These are phyloP conservation scores for Cephalopachus bancanus DNA, from an alignment of 2,797 vertebrate species.

Conservation along the genomic window DNA sequence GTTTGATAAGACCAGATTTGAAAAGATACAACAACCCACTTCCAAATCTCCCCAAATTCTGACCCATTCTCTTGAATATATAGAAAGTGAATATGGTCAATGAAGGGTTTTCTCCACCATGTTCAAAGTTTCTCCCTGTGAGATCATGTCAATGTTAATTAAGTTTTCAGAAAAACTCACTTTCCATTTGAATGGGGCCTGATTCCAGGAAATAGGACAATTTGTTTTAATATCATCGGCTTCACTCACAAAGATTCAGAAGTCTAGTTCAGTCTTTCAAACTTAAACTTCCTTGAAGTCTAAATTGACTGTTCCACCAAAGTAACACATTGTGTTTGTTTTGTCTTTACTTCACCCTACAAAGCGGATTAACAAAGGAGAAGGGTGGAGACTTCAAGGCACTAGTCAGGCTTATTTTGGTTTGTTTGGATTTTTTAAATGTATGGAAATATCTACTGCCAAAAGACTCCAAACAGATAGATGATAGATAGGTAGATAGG, in stretches of 20 bases:
- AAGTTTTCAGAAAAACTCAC: conserved; percentile 7
- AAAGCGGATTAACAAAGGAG: neutral
- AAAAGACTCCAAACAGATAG: neutral
- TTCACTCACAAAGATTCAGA: neutral
- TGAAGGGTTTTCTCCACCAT: neutral
- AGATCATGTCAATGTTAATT: neutral
- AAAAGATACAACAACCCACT: neutral
- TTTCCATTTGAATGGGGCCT: neutral
- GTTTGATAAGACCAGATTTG: neutral
- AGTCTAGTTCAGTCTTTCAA: neutral
- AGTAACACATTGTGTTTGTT: neutral
- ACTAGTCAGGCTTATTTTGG: neutral
- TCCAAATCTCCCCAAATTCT: neutral
- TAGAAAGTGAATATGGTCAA: neutral
- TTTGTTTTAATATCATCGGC: conserved; percentile 22
- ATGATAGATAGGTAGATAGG: rapidly evolving
- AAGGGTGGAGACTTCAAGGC: neutral
- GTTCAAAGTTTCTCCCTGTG: neutral
- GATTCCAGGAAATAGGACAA: neutral
- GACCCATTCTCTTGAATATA: neutral
- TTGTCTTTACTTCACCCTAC: neutral
- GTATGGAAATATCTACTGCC: conserved; percentile 12
- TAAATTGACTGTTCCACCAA: neutral
- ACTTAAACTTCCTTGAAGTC: neutral
- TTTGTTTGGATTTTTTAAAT: neutral